These are phyloP conservation scores for Paratilapia polleni DNA, from an alignment of 2,113 vertebrate genomes.

Conservation along the genomic window DNA sequence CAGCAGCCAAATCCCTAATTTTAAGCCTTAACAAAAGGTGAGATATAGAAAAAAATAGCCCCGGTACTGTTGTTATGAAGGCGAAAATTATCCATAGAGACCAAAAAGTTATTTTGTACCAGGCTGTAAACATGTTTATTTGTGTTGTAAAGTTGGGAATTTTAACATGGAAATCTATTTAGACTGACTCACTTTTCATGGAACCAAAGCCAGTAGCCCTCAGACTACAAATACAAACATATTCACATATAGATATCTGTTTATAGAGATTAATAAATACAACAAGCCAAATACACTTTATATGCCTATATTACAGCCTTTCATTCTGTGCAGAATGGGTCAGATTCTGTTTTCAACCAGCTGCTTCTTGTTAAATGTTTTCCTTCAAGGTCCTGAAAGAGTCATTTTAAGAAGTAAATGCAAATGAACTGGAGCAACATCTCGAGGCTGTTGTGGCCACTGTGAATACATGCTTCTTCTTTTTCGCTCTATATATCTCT, in stretches of 20 bases:
- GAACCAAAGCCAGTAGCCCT: not conserved
- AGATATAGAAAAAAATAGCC: not conserved
- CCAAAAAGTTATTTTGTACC: too few relatives aligned
- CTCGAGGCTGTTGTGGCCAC: slow-evolving; percentile 44
- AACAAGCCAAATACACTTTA: not conserved
- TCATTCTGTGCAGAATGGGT: not conserved
- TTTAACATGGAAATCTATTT: too few relatives aligned
- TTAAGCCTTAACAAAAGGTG: not conserved
- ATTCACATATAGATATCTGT: not conserved
- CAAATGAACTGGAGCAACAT: slow-evolving; percentile 40
- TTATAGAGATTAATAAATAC: not conserved
- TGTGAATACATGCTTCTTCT: slow-evolving; percentile 51
- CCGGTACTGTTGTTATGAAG: not conserved
- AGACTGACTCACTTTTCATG: not conserved
- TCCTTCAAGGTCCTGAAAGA: slow-evolving; percentile 6
- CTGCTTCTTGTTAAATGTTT: not conserved
- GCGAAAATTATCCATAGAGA: not conserved
- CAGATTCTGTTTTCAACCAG: slow-evolving; percentile 26
- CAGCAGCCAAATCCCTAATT: not conserved
- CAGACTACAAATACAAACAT: not conserved
- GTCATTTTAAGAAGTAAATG: not conserved
- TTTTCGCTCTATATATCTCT: slow-evolving; percentile 61
- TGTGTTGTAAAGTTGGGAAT: not conserved
- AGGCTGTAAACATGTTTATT: not conserved
- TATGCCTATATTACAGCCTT: not conserved